Conservation (phyloP, 2,113 vertebrate species). For the Myotis lucifugus region DNA sequence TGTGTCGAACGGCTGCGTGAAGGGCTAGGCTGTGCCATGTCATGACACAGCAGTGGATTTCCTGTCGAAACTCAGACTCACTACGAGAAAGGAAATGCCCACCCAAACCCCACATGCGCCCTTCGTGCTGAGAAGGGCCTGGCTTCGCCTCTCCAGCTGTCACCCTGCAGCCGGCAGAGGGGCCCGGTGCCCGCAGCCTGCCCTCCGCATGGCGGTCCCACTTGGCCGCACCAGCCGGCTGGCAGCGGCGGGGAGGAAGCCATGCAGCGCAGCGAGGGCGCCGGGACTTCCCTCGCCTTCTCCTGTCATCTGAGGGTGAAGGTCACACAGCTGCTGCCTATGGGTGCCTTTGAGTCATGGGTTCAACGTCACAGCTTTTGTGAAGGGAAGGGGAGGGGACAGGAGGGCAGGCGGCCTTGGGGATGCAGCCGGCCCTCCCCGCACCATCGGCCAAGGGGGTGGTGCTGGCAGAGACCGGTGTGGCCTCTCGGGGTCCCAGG, state of each 20-base stretch:
- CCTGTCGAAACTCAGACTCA: background rate
- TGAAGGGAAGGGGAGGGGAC: too few relatives aligned
- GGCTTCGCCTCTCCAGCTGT: background rate
- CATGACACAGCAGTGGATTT: background rate
- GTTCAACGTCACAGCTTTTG: background rate
- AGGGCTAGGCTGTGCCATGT: background rate
- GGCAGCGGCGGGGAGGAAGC: conserved; percentile 44
- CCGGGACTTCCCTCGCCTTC: conserved; percentile 44
- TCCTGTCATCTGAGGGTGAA: background rate
- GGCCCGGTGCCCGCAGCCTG: background rate
- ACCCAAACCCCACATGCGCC: too few relatives aligned
- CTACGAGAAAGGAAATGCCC: background rate
- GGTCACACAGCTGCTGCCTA: too few relatives aligned
- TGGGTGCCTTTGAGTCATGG: background rate
- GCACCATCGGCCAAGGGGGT: background rate
- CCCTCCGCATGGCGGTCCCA: too few relatives aligned
- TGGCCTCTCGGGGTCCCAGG: background rate
- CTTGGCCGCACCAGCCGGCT: too few relatives aligned
- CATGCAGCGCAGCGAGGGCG: background rate
- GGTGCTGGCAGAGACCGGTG: background rate
- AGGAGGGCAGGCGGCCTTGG: background rate
- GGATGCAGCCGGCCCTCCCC: fast-evolving
- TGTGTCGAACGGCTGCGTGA: background rate
- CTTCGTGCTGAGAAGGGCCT: background rate
- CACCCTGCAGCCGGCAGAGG: background rate